Base-by-base conservation (phyloP, 2,888 invertebrate species). In the Patella pellucida region DNA sequence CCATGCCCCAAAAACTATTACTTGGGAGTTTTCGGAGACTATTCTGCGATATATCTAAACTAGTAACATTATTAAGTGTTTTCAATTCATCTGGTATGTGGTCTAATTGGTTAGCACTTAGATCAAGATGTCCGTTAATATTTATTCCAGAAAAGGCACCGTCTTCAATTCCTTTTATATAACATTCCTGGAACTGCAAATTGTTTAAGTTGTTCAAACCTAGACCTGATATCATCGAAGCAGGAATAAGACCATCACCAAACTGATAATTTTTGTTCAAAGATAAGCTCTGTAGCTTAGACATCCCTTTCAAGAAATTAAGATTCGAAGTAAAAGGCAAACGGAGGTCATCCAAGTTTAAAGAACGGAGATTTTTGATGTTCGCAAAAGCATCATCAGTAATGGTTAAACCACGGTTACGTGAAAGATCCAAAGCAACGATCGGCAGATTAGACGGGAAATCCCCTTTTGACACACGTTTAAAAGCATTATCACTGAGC, bases 31-130 rank as follows among this genome's bases (percentile, higher is more conserved):
- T 62, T 23, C 23, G 19, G 62, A 62, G 19, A 14, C 62, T 62
- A 23, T 62, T 62, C 23, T 62, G 62, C 14, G 62, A 62, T 3
- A 62, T 14, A 23, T 62, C 62, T 14, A 62, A 62, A 23, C 23
- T 62, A 19, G 62, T 62, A 2, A 62, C 19, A 62, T 62, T 62
- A 23, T 19, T 62, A 3, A 62, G 62, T 23, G 62, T 62, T 23
- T 62, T 62, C 19, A 62, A 19, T 62, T 62, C 62, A 23, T 62
- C 62, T 62, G 62, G 62, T 19, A 62, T 62, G 62, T 62, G 62
- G 23, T 62, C 62, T 23, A 62, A 62, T 19, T 62, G 62, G 23
- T 62, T 62, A 1, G 62, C 62, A 23, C 62, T 23, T 23, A 62
- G 11, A 62, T 62, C 62, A 19, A 62, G 23, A 62, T 23, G 19